Conservation (phyloP, 2,888 invertebrate genomes). For the Epinotia bilunana region DNA sequence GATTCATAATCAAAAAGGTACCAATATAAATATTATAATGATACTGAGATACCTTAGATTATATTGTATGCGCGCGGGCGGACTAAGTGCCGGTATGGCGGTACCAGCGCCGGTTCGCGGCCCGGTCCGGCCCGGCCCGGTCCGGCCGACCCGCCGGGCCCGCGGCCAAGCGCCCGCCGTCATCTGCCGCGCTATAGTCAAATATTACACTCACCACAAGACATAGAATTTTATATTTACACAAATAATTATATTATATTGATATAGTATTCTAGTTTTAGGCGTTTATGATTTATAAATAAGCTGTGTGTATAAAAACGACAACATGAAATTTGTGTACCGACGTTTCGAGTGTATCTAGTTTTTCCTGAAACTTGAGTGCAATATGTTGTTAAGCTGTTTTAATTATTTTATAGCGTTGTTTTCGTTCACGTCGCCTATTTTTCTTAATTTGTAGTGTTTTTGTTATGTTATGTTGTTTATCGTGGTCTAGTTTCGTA, state of each 20-base stretch:
- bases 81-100: slow-evolving; percentile 45
- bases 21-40: slow-evolving; percentile 85
- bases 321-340: slow-evolving; percentile 55
- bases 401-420: slow-evolving; percentile 71
- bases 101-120: slow-evolving; percentile 47
- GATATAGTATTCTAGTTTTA: slow-evolving; percentile 85
- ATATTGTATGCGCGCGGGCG: slow-evolving; percentile 50
- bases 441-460: slow-evolving; percentile 57
- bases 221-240: slow-evolving; percentile 85
- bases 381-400: slow-evolving; percentile 82
- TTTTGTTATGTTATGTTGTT: slow-evolving; percentile 64
- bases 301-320: slow-evolving; percentile 69
- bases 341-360: slow-evolving; percentile 68
- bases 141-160: slow-evolving; percentile 48
- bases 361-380: slow-evolving; percentile 73
- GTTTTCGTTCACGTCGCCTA: slow-evolving; percentile 60
- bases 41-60: slow-evolving; percentile 80
- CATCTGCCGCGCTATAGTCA: slow-evolving; percentile 76
- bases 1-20: slow-evolving; percentile 89
- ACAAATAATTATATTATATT: slow-evolving; percentile 84
- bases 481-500: slow-evolving; percentile 65
- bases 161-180: slow-evolving; percentile 51
- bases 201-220: slow-evolving; percentile 81
- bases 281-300: slow-evolving; percentile 80
- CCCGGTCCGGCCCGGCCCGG: slow-evolving; percentile 39